Base-by-base conservation (phyloP, 2,797 vertebrate species). In the Onychomys arenicola region DNA sequence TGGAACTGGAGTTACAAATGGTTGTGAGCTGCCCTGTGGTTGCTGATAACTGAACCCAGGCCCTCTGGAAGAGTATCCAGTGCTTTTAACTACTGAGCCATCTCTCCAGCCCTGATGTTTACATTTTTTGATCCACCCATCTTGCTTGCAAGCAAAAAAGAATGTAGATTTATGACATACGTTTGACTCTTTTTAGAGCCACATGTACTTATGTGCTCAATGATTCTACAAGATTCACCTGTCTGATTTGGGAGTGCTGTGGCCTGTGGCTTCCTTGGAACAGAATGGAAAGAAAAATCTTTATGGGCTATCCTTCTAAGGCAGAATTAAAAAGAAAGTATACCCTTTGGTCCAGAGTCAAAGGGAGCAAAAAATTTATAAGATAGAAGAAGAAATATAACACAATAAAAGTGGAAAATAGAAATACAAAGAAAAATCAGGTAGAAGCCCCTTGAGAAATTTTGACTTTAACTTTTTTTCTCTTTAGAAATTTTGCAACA, bases 271-370 rank as follows among this genome's bases (percentile, higher is more conserved):
- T 27, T 93, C 43, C 25, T 10, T 90, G 84, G 63, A 76, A 83
- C 12, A 76, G 75, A 10, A 43, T 49, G 11, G 40, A 80, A 82
- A 71, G 46, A 71, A 89, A 96, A 95, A 19, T 21, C 16, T 75
- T 37, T 1, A 52, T 89, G 12, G 34, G 19, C 3, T 94, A 46
- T 16, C 87, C 37, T 32, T 93, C 19, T 32, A 82, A 81, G 16
- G 34, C 25, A 91, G 32, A 90, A 43, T 88, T 91, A 88, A 25
- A 55, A 49, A 77, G 49, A n/a, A 17, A 46, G 29, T 46, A 85
- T 90, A 93, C 52, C 46, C 9, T 77, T 40, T 89, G 82, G 73
- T 37, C 46, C 92, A 61, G 75, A 97, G 29, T 84, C 75, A 93
- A 89, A 69, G 9, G 25, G 21, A 89, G 34, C 1, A 81, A 77